These are phyloP conservation scores for Belonocnema kinseyi DNA, from an alignment of 1,140 invertebrate species.

Conservation along the genomic window DNA sequence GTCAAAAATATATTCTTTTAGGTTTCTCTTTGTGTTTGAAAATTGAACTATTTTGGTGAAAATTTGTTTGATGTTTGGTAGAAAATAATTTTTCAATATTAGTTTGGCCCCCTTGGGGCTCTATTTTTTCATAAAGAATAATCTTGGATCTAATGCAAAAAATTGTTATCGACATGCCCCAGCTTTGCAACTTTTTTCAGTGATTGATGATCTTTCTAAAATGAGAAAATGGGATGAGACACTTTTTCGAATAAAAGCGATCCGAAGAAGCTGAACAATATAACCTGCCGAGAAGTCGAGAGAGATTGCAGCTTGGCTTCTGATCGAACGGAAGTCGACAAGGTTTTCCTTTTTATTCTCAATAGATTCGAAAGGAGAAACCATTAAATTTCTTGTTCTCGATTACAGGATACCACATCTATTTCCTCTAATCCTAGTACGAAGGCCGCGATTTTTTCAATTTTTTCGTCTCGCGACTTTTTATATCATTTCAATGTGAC, in stretches of 20 bases:
- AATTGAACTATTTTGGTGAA: no score
- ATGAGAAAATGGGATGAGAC: conserved; percentile 17
- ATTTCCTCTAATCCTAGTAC: conserved; percentile 19
- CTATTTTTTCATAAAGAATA: background rate
- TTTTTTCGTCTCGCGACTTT: no score
- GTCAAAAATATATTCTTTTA: no score
- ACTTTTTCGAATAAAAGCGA: conserved; percentile 26
- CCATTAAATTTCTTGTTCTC: conserved; percentile 30
- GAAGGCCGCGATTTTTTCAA: background rate
- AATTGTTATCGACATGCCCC: conserved; percentile 13
- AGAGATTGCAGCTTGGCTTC: conserved; percentile 18
- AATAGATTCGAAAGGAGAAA: conserved; percentile 19
- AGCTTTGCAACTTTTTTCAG: conserved; percentile 15
- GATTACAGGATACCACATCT: conserved; percentile 23
- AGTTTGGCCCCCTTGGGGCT: background rate
- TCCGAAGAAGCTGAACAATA: conserved; percentile 11
- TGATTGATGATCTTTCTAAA: conserved; percentile 2
- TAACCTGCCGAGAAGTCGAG: conserved; percentile 11
- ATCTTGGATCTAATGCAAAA: conserved; percentile 6
- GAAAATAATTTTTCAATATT: no score
- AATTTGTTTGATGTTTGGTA: no score
- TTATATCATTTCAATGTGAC: no score
- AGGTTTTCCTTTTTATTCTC: conserved; percentile 29
- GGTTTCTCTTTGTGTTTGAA: no score
- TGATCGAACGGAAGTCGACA: conserved; percentile 30